phyloP scores from a whole-genome alignment of 2,113 vertebrate species.

The Globicephala melas region DNA sequence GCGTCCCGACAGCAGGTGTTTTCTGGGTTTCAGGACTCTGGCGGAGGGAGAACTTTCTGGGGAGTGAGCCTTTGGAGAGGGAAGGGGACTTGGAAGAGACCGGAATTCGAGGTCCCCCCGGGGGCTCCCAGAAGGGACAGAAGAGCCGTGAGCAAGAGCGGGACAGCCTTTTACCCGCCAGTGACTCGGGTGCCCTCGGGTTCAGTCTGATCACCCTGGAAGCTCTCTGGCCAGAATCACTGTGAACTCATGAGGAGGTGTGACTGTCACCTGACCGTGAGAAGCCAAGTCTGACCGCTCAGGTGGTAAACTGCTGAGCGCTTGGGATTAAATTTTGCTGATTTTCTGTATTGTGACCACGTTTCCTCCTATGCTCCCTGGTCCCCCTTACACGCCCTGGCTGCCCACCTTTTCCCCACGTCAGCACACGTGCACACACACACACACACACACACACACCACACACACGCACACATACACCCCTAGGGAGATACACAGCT shows the following conservation, averaged over 20 bases:
- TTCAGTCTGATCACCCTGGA: neutral
- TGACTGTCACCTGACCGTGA: constrained; percentile 56
- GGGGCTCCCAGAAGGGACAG: neutral
- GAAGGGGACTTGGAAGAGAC: neutral
- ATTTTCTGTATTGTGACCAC: constrained; percentile 52
- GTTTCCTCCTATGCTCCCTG: neutral
- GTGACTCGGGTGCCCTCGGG: neutral
- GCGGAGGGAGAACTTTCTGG: neutral
- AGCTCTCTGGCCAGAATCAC: neutral
- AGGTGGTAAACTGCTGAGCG: constrained; percentile 54
- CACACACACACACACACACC: fast-evolving
- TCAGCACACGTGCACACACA: neutral
- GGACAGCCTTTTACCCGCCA: neutral
- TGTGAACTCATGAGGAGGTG: constrained; percentile 46
- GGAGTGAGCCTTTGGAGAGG: neutral
- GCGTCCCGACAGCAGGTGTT: neutral
- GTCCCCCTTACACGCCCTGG: neutral
- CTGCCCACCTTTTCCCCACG: neutral
- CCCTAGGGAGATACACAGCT: neutral
- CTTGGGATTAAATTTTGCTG: constrained; percentile 54
- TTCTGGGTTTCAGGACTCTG: neutral
- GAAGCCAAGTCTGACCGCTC: constrained; percentile 59
- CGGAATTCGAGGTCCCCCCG: neutral
- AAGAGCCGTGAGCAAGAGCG: neutral
- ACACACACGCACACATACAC: fast-evolving